Evolutionary conservation across 2,888 invertebrate species (phyloP).

Genomic region (Dynastes maya): DNA sequence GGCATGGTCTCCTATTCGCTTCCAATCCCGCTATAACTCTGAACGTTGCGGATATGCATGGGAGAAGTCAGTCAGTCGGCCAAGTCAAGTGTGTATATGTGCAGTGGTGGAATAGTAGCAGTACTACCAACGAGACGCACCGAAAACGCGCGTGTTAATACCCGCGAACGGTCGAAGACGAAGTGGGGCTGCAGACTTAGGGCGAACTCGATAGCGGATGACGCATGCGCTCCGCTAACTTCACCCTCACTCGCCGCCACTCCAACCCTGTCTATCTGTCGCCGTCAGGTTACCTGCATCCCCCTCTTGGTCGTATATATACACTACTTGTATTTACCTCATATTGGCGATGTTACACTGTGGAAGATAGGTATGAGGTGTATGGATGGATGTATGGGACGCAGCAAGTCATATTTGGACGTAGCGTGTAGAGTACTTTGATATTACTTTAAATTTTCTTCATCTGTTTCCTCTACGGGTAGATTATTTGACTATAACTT

Average conservation of each 20-base stretch:
- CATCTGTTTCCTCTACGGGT: too few species aligned
- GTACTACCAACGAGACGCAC: too few species aligned
- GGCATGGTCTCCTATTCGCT: neutral
- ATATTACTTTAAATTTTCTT: neutral
- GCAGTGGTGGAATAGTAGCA: too few species aligned
- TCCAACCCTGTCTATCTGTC: constrained; percentile 66
- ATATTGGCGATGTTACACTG: constrained; percentile 4
- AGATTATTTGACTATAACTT: too few species aligned
- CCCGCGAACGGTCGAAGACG: constrained; percentile 67
- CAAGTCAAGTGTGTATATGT: neutral
- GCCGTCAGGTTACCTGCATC: constrained; percentile 73
- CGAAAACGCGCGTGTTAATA: constrained; percentile 50
- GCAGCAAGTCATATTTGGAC: too few species aligned
- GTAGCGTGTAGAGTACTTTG: neutral
- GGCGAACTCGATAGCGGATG: constrained; percentile 69
- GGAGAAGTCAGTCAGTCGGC: neutral
- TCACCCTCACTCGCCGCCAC: constrained; percentile 57
- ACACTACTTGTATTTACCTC: neutral
- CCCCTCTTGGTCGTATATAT: constrained; percentile 64
- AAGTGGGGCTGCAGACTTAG: constrained; percentile 68
- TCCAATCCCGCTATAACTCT: neutral
- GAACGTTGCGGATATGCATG: too few species aligned
- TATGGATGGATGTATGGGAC: neutral
- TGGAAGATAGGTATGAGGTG: neutral
- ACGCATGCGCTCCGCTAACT: constrained; percentile 69